Evolutionary conservation across 2,113 vertebrate genomes (phyloP).

Genomic region (Penelope pileata): DNA sequence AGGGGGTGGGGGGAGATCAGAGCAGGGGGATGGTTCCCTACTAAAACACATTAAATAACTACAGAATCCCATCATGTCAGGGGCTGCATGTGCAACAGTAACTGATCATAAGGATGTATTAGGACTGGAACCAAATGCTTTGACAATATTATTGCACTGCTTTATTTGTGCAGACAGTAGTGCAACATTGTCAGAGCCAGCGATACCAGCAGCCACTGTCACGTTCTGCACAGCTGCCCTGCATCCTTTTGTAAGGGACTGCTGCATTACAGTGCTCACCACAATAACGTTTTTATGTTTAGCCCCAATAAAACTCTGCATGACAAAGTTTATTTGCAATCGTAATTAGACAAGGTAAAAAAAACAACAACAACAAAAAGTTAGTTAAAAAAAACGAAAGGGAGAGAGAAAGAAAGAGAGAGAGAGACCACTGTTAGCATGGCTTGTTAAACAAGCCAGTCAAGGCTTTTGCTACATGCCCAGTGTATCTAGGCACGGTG

Average conservation of each 20-base stretch:
- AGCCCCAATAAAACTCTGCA: slow-evolving; percentile 55
- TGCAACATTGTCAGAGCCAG: slow-evolving; percentile 95
- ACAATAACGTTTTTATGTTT: slow-evolving; percentile 56
- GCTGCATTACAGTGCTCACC: slow-evolving; percentile 47
- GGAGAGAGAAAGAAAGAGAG: background rate
- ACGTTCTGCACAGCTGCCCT: slow-evolving; percentile 64
- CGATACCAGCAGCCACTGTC: slow-evolving; percentile 83
- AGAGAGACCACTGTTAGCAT: slow-evolving; percentile 13
- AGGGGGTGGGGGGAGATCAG: background rate
- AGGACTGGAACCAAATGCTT: slow-evolving; percentile 88
- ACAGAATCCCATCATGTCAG: slow-evolving; percentile 36
- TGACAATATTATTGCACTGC: slow-evolving; percentile 99
- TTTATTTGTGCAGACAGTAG: slow-evolving; percentile 93
- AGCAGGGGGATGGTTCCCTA: background rate
- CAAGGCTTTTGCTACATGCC: slow-evolving; percentile 7
- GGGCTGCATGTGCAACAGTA: slow-evolving; percentile 64
- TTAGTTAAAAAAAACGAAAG: slow-evolving; percentile 19
- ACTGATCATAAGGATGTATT: slow-evolving; percentile 66
- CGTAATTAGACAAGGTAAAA: slow-evolving; percentile 50
- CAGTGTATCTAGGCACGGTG: slow-evolving; percentile 30
- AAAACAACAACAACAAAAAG: background rate
- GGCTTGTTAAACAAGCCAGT: slow-evolving; percentile 47
- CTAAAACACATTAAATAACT: slow-evolving; percentile 49
- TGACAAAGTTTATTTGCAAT: slow-evolving; percentile 57
- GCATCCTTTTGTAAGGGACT: slow-evolving; percentile 63